These are phyloP conservation scores for Clarias magur DNA, from an alignment of 2,113 vertebrate genomes.

Conservation along the genomic window DNA sequence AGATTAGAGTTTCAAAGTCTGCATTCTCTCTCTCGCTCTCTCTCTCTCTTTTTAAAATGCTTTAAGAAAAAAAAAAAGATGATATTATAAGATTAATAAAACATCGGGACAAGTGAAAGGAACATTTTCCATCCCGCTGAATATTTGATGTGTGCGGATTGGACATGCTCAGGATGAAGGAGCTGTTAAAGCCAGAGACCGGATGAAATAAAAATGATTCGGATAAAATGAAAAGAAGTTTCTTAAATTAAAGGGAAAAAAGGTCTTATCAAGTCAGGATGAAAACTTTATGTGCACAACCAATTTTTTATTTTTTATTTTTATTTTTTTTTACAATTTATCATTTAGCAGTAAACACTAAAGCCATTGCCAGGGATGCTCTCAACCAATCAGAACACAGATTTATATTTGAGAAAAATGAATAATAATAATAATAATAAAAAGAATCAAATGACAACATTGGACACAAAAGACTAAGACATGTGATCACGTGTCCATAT, in stretches of 20 bases:
- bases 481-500: neutral
- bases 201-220: conserved; percentile 29
- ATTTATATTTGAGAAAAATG: neutral
- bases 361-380: no score
- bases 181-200: neutral
- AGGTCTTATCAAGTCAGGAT: neutral
- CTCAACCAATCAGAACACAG: neutral
- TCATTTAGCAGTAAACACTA: neutral
- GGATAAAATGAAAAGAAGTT: conserved; percentile 5
- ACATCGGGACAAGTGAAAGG: conserved; percentile 5
- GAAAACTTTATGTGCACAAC: neutral
- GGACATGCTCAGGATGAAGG: conserved; percentile 22
- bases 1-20: neutral
- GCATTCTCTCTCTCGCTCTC: neutral
- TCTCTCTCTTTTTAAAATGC: neutral
- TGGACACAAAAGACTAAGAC: neutral
- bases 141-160: conserved; percentile 32
- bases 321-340: neutral
- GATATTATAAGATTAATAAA: conserved; percentile 33
- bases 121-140: conserved; percentile 19
- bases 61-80: neutral
- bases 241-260: neutral
- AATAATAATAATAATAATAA: no score
- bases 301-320: neutral
- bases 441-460: neutral